Evolutionary conservation across 2,888 invertebrate species (phyloP), one percentile per base, ranked within the genome.

Genomic region (Drosophila anomalata): DNA sequence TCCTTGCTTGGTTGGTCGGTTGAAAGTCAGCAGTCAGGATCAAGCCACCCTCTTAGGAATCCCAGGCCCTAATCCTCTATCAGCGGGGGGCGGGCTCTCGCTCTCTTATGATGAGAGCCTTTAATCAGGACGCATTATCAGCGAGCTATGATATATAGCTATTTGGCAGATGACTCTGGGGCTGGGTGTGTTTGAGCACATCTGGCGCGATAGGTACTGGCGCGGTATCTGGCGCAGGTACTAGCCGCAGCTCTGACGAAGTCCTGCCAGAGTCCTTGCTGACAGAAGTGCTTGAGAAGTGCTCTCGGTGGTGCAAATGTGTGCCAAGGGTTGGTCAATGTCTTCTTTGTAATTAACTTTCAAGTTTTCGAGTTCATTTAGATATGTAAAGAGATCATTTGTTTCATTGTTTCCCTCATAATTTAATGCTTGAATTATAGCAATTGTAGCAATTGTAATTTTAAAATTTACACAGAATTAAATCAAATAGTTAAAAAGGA

Each of bases 71-170:
- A 68, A 79, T 26, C 41, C 14, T 39, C 53, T 39, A 56, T 17
- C 71, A 51, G 71, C 71, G 70, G 73, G 78, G 56, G 46, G 54
- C 42, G 46, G 22, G 20, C 20, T 20, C 29, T 6, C 1, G 20
- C 22, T 44, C 22, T 44, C 22, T 44, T 20, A 22, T 20, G 22
- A 22, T 22, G 76, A 53, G 58, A 66, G 73, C 65, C 79, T 70
- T 81, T 82, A 85, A 81, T 85, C 79, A 79, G 59, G 53, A 47
- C 66, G 67, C 51, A 82, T 85, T 77, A 82, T 85, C 83, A 76
- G 52, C 44, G 20, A 55, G 68, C 53, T 74, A 76, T 85, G 79
- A 82, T 82, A 82, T 79, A 82, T 74, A 51, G 82, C 69, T 75
- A 75, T 84, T 78, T 80, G 54, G 42, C 42, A 33, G 54, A 65